phyloP scores from a whole-genome alignment of 1,140 invertebrate genomes.

The Marisa cornuarietis region DNA sequence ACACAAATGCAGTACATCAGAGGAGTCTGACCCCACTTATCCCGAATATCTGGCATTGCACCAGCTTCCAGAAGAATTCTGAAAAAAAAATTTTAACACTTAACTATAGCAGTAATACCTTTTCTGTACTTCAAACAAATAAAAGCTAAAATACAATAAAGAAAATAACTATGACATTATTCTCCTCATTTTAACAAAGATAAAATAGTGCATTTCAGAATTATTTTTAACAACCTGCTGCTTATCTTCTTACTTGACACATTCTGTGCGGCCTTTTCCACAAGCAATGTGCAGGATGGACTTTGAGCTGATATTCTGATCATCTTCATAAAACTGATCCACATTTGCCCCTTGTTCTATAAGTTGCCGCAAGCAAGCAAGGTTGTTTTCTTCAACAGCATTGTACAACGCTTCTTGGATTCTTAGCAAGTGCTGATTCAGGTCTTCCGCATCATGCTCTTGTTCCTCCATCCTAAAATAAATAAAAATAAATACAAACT shows the following conservation, averaged over 20 bases:
- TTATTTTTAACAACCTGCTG: neutral
- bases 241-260: conserved; percentile 38
- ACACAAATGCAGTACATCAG: conserved; percentile 40
- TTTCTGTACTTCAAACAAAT: too few species aligned
- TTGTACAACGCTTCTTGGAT: conserved; percentile 33
- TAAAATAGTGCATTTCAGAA: too few species aligned
- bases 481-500: too few species aligned
- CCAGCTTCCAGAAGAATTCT: conserved; percentile 31
- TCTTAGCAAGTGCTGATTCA: too few species aligned
- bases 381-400: conserved; percentile 38
- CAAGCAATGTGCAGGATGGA: conserved; percentile 50
- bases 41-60: conserved; percentile 28
- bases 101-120: too few species aligned
- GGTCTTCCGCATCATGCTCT: too few species aligned
- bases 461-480: too few species aligned
- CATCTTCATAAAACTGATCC: conserved; percentile 44
- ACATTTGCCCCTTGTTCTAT: conserved; percentile 40
- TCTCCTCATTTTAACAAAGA: too few species aligned
- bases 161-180: too few species aligned
- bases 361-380: conserved; percentile 25
- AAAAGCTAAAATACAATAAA: too few species aligned
- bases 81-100: neutral
- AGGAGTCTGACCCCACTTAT: conserved; percentile 45
- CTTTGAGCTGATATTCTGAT: conserved; percentile 45
- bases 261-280: conserved; percentile 44